phyloP scores from a whole-genome alignment of 2,888 invertebrate genomes.

The Drosophila eohydei region DNA sequence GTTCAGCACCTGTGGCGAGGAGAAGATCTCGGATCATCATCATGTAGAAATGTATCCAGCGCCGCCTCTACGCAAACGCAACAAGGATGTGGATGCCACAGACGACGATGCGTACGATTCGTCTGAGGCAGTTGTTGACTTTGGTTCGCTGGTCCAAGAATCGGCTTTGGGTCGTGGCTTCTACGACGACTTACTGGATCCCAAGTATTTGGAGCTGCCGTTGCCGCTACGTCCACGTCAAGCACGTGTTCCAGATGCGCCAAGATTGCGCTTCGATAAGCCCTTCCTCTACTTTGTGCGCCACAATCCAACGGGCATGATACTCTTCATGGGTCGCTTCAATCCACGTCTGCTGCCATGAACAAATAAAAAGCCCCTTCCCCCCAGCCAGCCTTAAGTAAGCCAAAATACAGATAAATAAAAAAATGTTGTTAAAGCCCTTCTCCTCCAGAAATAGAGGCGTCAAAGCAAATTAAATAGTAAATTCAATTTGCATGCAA shows the following conservation, averaged over 20 bases:
- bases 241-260: slow-evolving; percentile 89
- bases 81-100: slow-evolving; percentile 81
- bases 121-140: slow-evolving; percentile 81
- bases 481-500: slow-evolving; percentile 66
- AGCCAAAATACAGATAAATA: slow-evolving; percentile 51
- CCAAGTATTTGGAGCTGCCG: slow-evolving; percentile 87
- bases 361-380: slow-evolving; percentile 47
- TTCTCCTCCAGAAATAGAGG: neutral
- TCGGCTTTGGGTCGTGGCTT: slow-evolving; percentile 88
- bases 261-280: slow-evolving; percentile 92
- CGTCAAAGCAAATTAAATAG: slow-evolving; percentile 53
- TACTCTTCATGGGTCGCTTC: slow-evolving; percentile 94
- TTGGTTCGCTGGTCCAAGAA: slow-evolving; percentile 85
- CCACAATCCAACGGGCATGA: slow-evolving; percentile 96
- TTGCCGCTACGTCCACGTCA: slow-evolving; percentile 90
- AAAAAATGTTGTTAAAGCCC: slow-evolving; percentile 46
- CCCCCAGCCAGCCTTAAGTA: slow-evolving; percentile 36
- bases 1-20: slow-evolving; percentile 93
- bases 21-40: slow-evolving; percentile 89
- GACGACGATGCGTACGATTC: slow-evolving; percentile 78
- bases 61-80: slow-evolving; percentile 87
- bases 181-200: slow-evolving; percentile 88
- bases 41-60: slow-evolving; percentile 93
- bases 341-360: slow-evolving; percentile 93
- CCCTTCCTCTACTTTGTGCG: slow-evolving; percentile 95